A percentile compares a stretch with the other conserved stretches of the same genome.
Evolutionary conservation across 2,797 vertebrate genomes (phyloP).

Genomic region (Paedocypris micromegethes): DNA sequence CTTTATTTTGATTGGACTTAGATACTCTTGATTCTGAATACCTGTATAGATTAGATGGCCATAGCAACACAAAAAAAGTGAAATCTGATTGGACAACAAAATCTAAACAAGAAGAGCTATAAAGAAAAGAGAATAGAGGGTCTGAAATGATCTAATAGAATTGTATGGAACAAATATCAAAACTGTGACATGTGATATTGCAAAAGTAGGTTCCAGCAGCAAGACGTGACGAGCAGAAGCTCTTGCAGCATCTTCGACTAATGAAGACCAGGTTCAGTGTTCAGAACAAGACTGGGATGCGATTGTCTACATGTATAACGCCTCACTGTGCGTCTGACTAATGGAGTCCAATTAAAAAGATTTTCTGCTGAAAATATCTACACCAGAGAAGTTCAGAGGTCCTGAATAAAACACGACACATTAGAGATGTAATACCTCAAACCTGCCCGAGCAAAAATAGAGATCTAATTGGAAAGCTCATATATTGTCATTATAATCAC

Average conservation of each 20-base stretch:
- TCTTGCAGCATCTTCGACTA: constrained; percentile 19
- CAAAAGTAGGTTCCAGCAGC: background rate
- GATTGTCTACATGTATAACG: constrained; percentile 45
- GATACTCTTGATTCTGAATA: too few species aligned
- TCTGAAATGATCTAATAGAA: too few species aligned
- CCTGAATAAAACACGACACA: constrained; percentile 54
- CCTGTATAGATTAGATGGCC: too few species aligned
- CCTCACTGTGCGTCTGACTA: constrained; percentile 39
- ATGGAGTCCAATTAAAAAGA: constrained; percentile 37
- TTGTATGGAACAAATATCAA: too few species aligned
- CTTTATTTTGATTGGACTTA: too few species aligned
- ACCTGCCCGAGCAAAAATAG: constrained; percentile 52
- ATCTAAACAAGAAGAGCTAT: too few species aligned
- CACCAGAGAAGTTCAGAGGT: constrained; percentile 45
- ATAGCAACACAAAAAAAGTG: too few species aligned
- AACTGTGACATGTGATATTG: too few species aligned
- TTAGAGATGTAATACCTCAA: constrained; percentile 55
- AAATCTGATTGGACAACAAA: too few species aligned
- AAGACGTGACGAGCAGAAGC: background rate
- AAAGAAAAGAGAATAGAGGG: too few species aligned
- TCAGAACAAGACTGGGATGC: constrained; percentile 41
- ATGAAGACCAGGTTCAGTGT: constrained; percentile 34
- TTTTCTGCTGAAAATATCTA: constrained; percentile 36
- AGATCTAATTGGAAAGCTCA: constrained; percentile 50
- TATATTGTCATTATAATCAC: constrained; percentile 49